Evolutionary conservation across 2,113 vertebrate species (phyloP).

Genomic region (Pipa parva): DNA sequence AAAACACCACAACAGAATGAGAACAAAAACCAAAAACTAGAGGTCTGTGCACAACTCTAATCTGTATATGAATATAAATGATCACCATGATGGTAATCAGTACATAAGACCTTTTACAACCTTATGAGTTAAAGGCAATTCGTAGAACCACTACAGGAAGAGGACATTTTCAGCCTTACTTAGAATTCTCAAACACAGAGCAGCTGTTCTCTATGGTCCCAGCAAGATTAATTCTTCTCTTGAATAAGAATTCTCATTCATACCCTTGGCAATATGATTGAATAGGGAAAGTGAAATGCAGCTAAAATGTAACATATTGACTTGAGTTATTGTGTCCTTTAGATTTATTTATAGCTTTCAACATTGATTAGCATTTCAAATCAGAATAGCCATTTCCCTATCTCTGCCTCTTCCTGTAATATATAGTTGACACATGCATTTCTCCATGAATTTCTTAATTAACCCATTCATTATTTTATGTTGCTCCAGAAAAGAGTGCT

Average conservation of each 20-base stretch:
- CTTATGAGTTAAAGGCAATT: too few relatives aligned
- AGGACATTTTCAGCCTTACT: not conserved
- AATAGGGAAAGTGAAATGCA: constrained; percentile 1
- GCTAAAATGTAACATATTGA: constrained; percentile 2
- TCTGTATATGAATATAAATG: too few relatives aligned
- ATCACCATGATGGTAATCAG: too few relatives aligned
- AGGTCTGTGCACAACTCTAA: too few relatives aligned
- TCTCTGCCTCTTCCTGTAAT: constrained; percentile 5
- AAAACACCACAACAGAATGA: too few relatives aligned
- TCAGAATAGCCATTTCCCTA: constrained; percentile 8
- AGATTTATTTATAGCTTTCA: constrained; percentile 33
- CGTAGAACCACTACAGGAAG: too few relatives aligned
- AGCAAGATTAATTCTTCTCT: constrained; percentile 15
- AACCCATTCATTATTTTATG: not conserved
- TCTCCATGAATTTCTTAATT: constrained; percentile 12
- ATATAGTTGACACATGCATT: constrained; percentile 1
- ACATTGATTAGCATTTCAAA: constrained; percentile 21
- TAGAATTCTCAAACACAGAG: not conserved
- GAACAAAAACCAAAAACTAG: too few relatives aligned
- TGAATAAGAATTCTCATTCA: constrained; percentile 12
- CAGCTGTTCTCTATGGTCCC: not conserved
- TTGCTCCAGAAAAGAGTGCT: too few relatives aligned
- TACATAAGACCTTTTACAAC: too few relatives aligned
- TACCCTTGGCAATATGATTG: constrained; percentile 32
- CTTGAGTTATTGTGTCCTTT: constrained; percentile 24